Conservation (phyloP, 2,113 vertebrate species). For the Gallinago undulata region DNA sequence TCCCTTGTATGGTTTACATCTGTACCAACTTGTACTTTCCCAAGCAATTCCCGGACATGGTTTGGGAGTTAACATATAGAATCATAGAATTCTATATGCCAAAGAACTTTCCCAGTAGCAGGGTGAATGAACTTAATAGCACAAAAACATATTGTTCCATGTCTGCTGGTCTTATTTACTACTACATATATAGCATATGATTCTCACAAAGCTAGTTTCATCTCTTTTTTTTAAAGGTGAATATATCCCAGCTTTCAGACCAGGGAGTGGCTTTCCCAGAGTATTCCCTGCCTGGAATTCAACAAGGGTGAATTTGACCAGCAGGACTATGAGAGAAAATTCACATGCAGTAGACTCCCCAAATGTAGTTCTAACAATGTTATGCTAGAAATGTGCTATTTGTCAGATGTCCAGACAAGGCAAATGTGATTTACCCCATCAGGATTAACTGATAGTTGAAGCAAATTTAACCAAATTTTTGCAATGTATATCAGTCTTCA, state of each 20-base stretch:
- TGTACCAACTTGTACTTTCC: neutral
- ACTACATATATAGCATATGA: neutral
- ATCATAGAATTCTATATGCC: too few relatives aligned
- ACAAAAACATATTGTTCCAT: neutral
- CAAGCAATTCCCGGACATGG: neutral
- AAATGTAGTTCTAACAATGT: neutral
- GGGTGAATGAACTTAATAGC: neutral
- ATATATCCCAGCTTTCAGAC: neutral
- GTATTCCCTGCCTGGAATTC: neutral
- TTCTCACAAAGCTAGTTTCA: neutral
- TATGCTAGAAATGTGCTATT: neutral
- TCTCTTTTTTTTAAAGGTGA: neutral
- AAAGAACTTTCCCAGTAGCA: neutral
- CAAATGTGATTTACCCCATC: neutral
- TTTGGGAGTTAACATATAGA: neutral
- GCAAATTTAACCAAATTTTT: neutral
- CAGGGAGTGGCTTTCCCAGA: neutral
- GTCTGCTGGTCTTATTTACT: neutral
- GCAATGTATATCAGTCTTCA: neutral
- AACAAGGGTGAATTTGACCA: neutral
- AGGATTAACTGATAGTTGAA: neutral
- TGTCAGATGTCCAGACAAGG: neutral
- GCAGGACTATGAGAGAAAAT: neutral
- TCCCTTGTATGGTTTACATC: neutral
- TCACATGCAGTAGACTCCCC: accelerated